These are phyloP conservation scores for Synanthedon tipuliformis DNA, from an alignment of 2,888 invertebrate species.

Conservation along the genomic window DNA sequence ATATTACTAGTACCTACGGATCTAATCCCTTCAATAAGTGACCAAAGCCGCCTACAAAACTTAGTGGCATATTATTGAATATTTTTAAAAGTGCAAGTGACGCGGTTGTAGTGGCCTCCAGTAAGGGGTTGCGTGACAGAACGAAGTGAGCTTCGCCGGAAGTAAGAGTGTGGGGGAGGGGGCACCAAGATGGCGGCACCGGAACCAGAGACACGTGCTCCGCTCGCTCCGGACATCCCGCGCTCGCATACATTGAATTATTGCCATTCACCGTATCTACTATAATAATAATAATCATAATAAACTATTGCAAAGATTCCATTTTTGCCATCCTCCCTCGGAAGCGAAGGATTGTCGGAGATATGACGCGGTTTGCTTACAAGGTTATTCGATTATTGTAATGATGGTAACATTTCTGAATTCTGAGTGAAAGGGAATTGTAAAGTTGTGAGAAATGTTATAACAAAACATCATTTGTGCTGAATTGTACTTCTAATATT, in stretches of 20 bases:
- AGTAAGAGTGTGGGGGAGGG: slow-evolving; percentile 29
- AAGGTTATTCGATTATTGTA: slow-evolving; percentile 17
- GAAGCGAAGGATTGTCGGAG: not conserved
- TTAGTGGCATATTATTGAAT: no score
- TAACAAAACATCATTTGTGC: no score
- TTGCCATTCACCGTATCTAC: slow-evolving; percentile 30
- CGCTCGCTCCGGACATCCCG: slow-evolving; percentile 56
- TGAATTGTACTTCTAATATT: no score
- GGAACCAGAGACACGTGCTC: slow-evolving; percentile 66
- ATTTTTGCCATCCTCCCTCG: not conserved
- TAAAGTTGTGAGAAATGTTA: no score
- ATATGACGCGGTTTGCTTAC: slow-evolving; percentile 6
- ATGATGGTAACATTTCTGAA: not conserved
- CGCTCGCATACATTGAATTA: slow-evolving; percentile 59
- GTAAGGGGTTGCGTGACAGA: slow-evolving; percentile 59
- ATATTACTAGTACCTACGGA: no score
- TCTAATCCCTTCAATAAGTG: no score
- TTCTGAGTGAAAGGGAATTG: no score
- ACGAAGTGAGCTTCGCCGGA: slow-evolving; percentile 42
- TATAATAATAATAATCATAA: slow-evolving; percentile 24
- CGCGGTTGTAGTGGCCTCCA: slow-evolving; percentile 27
- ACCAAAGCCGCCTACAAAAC: no score
- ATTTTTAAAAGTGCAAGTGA: not conserved
- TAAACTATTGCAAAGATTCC: slow-evolving; percentile 4
- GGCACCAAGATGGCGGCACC: slow-evolving; percentile 62